Conservation (phyloP, 2,113 vertebrate genomes). For the Mobula hypostoma region DNA sequence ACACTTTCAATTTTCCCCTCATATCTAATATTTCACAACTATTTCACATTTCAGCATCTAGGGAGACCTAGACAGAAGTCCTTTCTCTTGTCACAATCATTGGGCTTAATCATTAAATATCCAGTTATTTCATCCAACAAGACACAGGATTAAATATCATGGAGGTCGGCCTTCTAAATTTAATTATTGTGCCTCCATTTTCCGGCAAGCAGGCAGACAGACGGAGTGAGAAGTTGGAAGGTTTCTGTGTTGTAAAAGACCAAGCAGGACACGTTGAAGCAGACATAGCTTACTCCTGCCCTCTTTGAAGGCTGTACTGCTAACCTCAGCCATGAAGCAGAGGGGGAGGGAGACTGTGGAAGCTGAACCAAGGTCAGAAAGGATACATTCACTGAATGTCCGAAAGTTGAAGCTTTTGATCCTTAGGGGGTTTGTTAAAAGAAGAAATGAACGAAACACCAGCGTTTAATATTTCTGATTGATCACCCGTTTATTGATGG, state of each 20-base stretch:
- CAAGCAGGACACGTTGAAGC: no score
- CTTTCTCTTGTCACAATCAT: no score
- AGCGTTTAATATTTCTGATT: background rate
- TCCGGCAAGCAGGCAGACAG: background rate
- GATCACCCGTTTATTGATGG: background rate
- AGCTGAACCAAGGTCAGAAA: background rate
- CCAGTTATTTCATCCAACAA: no score
- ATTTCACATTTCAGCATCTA: no score
- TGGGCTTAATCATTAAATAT: no score
- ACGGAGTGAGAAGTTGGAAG: background rate
- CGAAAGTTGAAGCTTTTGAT: background rate
- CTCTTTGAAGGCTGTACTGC: background rate
- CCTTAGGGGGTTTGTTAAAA: background rate
- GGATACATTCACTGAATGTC: background rate
- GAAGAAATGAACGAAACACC: background rate
- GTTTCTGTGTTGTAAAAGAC: background rate
- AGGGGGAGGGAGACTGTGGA: background rate
- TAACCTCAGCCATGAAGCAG: background rate
- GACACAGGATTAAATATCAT: no score
- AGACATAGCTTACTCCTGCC: no score
- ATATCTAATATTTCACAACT: no score
- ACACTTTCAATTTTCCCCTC: no score
- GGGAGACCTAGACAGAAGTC: no score
- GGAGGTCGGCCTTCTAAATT: background rate
- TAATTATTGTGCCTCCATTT: background rate